These are phyloP conservation scores for Lepidostoma basale DNA, from an alignment of 1,140 invertebrate genomes.

Conservation along the genomic window DNA sequence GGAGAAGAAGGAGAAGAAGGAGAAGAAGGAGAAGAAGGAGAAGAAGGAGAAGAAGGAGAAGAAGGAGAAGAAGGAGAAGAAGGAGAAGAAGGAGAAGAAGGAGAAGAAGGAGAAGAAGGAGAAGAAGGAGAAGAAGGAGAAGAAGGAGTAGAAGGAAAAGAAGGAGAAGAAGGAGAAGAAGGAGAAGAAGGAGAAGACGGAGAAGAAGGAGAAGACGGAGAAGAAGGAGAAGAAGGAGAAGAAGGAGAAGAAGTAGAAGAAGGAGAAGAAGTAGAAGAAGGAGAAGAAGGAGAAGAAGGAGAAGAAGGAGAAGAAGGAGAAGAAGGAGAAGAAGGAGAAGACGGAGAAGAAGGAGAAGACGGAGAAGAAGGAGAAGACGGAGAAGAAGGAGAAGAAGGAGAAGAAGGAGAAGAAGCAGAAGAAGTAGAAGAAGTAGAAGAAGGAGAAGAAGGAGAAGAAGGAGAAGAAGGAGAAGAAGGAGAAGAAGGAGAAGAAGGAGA, in stretches of 20 bases:
- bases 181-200: too few relatives aligned
- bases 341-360: too few relatives aligned
- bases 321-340: conserved; percentile 36
- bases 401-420: too few relatives aligned
- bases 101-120: conserved; percentile 6
- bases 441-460: conserved; percentile 17
- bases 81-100: conserved; percentile 33
- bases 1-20: neutral
- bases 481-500: neutral
- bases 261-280: too few relatives aligned
- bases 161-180: conserved; percentile 54
- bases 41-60: conserved; percentile 44
- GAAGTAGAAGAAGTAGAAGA: too few relatives aligned
- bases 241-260: too few relatives aligned
- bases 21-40: conserved; percentile 43
- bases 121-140: conserved; percentile 50
- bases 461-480: neutral
- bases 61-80: conserved; percentile 31
- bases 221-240: too few relatives aligned
- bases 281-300: too few relatives aligned
- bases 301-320: conserved; percentile 39
- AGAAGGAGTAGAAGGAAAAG: too few relatives aligned
- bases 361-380: too few relatives aligned
- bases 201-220: too few relatives aligned
- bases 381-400: conserved; percentile 47